Evolutionary conservation across 2,797 vertebrate genomes (phyloP), one percentile per base, ranked within the genome.

Genomic region (Phylloscopus collybita): DNA sequence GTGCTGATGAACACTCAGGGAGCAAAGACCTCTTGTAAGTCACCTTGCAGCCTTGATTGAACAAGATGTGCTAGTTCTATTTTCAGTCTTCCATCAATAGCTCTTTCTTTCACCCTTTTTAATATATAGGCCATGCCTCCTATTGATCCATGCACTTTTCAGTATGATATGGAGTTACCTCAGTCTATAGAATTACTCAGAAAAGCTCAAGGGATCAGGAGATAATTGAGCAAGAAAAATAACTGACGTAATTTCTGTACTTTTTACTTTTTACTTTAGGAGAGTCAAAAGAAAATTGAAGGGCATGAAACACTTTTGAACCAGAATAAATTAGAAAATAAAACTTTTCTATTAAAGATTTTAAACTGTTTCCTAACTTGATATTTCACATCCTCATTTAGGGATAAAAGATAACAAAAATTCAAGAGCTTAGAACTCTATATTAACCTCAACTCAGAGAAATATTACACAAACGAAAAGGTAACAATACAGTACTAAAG

Each of bases 221-320:
- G 47, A 94, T 94, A 97, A 96, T 96, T 95, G 93, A 79, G 50
- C 45, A 89, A 92, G 71, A 87, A 94, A 96, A 95, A 94, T 83
- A 97, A 96, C 71, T 91, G 26, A 81, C 85, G 90, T 60, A n/a
- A 89, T 92, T 96, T 96, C 40, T 80, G 80, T 86, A 81, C 80
- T 72, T 95, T 79, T 92, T 91, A 70, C 71, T 89, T 88, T 74
- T 93, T 92, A 73, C 38, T 51, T 80, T n/a, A 95, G 57, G 62
- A 92, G n/a, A 86, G 59, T 81, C 59, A 89, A 91, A 93, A 93
- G 62, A 93, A 88, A 93, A 91, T 51, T 85, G 79, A 96, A 96
- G 88, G 81, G 54, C 90, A 91, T 21, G 25, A 67, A 94, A 92
- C 64, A 88, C 56, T 90, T 92, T 23, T 18, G 22, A 85, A 76